These are phyloP conservation scores for Pardalotus punctatus DNA, from an alignment of 2,113 vertebrate species.

Conservation along the genomic window DNA sequence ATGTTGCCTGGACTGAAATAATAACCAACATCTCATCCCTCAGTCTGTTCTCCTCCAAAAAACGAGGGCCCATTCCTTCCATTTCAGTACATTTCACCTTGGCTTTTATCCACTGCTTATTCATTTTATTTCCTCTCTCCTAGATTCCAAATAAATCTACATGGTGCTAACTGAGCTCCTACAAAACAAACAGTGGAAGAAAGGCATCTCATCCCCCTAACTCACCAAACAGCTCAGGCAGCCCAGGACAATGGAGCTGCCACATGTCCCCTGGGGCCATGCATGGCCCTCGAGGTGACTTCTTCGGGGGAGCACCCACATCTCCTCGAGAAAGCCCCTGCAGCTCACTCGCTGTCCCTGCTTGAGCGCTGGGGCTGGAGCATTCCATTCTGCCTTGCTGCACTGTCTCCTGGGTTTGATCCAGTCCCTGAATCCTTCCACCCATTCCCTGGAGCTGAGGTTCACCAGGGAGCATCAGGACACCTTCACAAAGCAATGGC, in stretches of 20 bases:
- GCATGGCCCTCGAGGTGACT: rapidly evolving
- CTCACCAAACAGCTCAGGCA: background rate
- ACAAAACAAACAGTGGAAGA: background rate
- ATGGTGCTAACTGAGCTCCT: background rate
- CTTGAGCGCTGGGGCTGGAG: background rate
- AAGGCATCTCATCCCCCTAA: background rate
- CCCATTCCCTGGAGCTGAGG: background rate
- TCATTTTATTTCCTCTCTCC: background rate
- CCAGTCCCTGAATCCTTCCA: background rate
- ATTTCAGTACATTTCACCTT: constrained; percentile 1
- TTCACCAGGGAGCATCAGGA: background rate
- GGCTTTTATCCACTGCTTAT: constrained; percentile 26
- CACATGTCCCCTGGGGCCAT: rapidly evolving
- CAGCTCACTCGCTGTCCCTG: background rate
- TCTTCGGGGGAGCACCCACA: rapidly evolving
- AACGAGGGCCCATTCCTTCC: background rate
- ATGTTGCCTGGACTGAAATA: background rate
- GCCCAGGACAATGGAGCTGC: rapidly evolving
- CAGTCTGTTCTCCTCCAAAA: background rate
- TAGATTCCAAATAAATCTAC: background rate
- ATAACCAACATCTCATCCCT: background rate
- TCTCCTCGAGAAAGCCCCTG: background rate
- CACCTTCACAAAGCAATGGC: background rate
- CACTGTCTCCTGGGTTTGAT: background rate
- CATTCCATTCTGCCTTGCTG: background rate